Percentiles rank a stretch among this genome's conserved stretches.
These are phyloP conservation scores for Cecidostiba fungosa DNA, from an alignment of 2,888 invertebrate genomes.

Conservation along the genomic window DNA sequence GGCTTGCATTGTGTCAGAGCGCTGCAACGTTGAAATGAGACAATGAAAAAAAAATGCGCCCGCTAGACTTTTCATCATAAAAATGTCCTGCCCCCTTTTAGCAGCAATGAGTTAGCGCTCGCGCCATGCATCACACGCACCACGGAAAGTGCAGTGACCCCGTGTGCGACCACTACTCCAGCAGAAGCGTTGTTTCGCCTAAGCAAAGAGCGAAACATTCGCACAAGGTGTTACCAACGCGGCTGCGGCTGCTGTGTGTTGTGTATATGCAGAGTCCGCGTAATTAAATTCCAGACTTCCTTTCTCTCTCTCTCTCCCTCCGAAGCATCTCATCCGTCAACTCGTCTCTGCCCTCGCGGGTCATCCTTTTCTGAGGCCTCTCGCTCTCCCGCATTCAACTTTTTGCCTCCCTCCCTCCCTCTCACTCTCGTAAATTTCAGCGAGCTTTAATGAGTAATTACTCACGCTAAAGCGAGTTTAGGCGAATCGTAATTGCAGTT, in stretches of 20 bases:
- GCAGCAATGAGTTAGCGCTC: conserved; percentile 32
- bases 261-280: conserved; percentile 18
- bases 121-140: conserved; percentile 23
- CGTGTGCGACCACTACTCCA: not conserved
- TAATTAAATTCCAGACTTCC: conserved; percentile 58
- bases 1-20: not conserved
- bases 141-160: not conserved
- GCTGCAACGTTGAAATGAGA: not conserved
- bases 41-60: not conserved
- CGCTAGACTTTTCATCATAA: not conserved
- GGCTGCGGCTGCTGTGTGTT: not conserved
- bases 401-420: conserved; percentile 56
- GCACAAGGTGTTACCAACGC: conserved; percentile 43
- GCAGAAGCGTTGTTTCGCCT: conserved; percentile 30
- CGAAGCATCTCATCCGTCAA: conserved; percentile 54
- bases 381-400: not conserved
- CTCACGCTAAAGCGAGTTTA: conserved; percentile 60
- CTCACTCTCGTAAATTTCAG: conserved; percentile 59
- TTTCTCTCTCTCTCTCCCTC: too few species aligned
- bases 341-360: conserved; percentile 17
- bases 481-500: conserved; percentile 56
- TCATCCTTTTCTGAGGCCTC: conserved; percentile 31
- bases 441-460: conserved; percentile 63
- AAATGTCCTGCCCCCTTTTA: not conserved
- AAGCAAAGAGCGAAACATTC: conserved; percentile 55